Conservation (phyloP, 35 echinoderm and acorn worm species). For the Nesometra sesokonis region DNA sequence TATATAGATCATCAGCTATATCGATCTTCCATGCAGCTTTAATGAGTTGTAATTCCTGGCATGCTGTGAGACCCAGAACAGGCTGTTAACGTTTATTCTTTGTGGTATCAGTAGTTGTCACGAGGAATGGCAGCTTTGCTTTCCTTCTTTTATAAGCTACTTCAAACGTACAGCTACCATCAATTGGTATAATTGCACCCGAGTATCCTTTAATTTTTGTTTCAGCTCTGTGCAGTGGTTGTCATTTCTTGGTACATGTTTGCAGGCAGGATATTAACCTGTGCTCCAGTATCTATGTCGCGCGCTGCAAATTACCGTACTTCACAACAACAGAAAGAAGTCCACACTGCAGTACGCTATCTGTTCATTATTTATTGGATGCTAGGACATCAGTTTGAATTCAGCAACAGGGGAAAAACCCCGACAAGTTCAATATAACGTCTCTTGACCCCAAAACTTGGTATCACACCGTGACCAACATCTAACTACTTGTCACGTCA, state of each 20-base stretch:
- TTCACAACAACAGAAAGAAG: too few species aligned
- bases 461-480: too few species aligned
- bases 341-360: too few species aligned
- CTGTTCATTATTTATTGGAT: too few species aligned
- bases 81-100: background rate
- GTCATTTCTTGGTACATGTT: background rate
- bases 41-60: slow-evolving; percentile 19
- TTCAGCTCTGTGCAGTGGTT: background rate
- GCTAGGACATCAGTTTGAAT: too few species aligned
- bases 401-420: too few species aligned
- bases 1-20: background rate
- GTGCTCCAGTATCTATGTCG: background rate
- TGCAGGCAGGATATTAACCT: background rate
- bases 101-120: background rate
- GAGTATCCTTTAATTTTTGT: background rate
- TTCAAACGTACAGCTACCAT: background rate
- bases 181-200: background rate
- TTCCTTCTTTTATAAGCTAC: background rate
- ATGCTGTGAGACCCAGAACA: slow-evolving; percentile 52
- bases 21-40: slow-evolving; percentile 13
- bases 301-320: too few species aligned
- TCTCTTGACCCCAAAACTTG: too few species aligned
- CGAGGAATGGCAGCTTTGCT: background rate
- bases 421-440: too few species aligned
- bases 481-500: too few species aligned